Evolutionary conservation across 2,797 vertebrate genomes (phyloP).

Genomic region (Karalla daura): DNA sequence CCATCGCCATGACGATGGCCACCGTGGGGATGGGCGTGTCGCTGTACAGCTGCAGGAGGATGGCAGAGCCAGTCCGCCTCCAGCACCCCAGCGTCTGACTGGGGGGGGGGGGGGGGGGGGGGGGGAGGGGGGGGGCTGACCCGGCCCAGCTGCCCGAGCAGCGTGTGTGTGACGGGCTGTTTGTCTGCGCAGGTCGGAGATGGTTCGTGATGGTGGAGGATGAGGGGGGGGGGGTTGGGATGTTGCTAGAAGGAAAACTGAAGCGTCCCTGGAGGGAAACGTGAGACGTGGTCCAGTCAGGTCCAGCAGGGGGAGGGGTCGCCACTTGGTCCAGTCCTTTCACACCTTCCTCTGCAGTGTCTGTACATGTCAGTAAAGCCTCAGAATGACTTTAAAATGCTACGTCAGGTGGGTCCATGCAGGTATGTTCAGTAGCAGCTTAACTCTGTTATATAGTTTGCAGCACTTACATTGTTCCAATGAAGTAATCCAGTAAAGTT

Average conservation of each 20-base stretch:
- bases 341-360: not conserved
- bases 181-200: constrained; percentile 39
- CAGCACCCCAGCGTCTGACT: constrained; percentile 30
- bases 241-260: constrained; percentile 30
- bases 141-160: too few species aligned
- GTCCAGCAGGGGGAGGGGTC: not conserved
- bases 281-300: constrained; percentile 13
- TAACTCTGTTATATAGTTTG: too few species aligned
- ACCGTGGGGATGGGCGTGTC: constrained; percentile 86
- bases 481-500: too few species aligned
- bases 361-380: too few species aligned
- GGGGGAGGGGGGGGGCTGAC: too few species aligned
- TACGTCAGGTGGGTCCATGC: too few species aligned
- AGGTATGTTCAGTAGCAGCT: too few species aligned
- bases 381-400: too few species aligned
- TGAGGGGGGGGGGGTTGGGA: constrained; percentile 16
- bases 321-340: not conserved
- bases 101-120: too few species aligned
- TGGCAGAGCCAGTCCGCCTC: constrained; percentile 72
- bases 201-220: constrained; percentile 25
- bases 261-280: constrained; percentile 31
- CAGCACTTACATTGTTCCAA: too few species aligned
- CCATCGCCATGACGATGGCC: constrained; percentile 87
- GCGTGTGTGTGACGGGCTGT: constrained; percentile 1
- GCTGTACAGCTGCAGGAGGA: constrained; percentile 86